Evolutionary conservation across 2,113 vertebrate genomes (phyloP).

Genomic region (Hepsetus odoe): DNA sequence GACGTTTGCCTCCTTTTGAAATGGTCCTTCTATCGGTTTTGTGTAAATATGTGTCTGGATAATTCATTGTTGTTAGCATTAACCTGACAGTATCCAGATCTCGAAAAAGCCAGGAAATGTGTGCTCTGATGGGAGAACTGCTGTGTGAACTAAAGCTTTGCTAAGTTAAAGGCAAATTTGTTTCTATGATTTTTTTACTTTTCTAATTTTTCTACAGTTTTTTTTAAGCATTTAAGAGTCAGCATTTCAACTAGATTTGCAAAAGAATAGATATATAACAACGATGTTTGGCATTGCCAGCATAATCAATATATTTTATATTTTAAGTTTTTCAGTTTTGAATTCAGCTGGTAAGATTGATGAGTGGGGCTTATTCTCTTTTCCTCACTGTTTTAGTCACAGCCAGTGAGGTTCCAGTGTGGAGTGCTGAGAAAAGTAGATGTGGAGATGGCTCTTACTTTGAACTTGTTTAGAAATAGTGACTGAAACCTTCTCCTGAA

Average conservation of each 20-base stretch:
- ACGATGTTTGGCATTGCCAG: too few relatives aligned
- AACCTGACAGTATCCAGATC: slow-evolving; percentile 64
- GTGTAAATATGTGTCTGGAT: slow-evolving; percentile 60
- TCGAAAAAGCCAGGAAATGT: slow-evolving; percentile 45
- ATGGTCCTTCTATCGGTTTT: slow-evolving; percentile 38
- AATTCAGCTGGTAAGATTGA: not conserved
- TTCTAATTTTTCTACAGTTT: not conserved
- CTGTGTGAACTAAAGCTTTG: slow-evolving; percentile 2
- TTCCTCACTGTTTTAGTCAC: not conserved
- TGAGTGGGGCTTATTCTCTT: not conserved
- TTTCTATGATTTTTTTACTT: not conserved
- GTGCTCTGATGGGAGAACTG: slow-evolving; percentile 8
- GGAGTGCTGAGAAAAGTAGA: not conserved
- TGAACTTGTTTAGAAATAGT: too few relatives aligned
- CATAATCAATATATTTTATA: too few relatives aligned
- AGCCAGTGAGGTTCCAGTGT: not conserved
- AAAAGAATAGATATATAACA: too few relatives aligned
- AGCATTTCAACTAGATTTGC: too few relatives aligned
- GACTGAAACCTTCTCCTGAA: too few relatives aligned
- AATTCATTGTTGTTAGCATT: slow-evolving; percentile 57
- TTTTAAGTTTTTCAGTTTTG: too few relatives aligned
- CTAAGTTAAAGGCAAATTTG: not conserved
- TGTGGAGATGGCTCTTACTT: not conserved
- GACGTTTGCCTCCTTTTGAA: slow-evolving; percentile 48
- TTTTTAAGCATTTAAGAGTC: too few relatives aligned